Base-by-base conservation (phyloP, 2,113 vertebrate species). In the Stigmatopora argus region DNA sequence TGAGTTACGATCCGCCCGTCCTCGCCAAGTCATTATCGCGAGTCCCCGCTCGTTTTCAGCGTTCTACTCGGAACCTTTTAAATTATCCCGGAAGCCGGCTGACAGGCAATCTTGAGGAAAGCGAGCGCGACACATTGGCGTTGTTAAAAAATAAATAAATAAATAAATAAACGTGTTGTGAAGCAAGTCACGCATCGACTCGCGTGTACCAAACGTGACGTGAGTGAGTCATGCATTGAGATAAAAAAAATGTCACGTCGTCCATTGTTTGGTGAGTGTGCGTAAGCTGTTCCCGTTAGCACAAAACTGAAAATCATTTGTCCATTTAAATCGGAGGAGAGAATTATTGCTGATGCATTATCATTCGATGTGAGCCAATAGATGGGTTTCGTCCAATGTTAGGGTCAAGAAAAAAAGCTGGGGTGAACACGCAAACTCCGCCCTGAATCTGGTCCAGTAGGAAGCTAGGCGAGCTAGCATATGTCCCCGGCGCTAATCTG, bases 401-500 rank as follows among this genome's bases (percentile, higher is more conserved):
- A 46, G 45, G 45, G 45, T 46, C 4, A 13, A 41, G 6, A 13
- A 23, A 10, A 23, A 23, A 55, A 23, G 18, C 49, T 14, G 31
- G 53, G 62, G 18, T 34, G n/a, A 10, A 60, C n/a, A 26, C 18
- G 13, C 45, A 59, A 38, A 41, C 46, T 58, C 17, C 38, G 26
- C 44, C 55, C 31, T 15, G 19, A 61, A 56, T n/a, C 62, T 61
- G 19, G 38, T 7, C 21, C 18, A 7, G 7, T 63, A 31, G n/a
- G 67, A 70, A 69, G 71, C 6, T 5, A 38, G 69, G 81, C 84
- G 73, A 74, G 56, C 67, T 17, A 78, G 55, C 86, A 86, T 84
- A 84, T 88, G 86, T 70, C 75, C 67, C 69, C 66, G 71, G 59
- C 67, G 77, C 65, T 90, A 87, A 89, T 88, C 85, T 82, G 71